phyloP scores from a whole-genome alignment of 2,888 invertebrate species.

The Aphodius sticticus region DNA sequence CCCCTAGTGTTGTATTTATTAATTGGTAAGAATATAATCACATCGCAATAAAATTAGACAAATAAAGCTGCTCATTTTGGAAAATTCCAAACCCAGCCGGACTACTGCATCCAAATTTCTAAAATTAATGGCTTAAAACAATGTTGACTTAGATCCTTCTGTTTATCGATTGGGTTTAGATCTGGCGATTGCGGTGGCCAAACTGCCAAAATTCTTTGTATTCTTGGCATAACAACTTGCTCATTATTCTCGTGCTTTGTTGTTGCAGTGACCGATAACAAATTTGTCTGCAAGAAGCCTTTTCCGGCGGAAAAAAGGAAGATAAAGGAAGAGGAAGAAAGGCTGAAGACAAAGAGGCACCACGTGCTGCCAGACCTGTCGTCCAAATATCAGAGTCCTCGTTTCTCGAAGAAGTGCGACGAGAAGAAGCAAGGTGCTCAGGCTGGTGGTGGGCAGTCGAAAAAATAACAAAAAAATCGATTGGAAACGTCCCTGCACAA shows the following conservation, averaged over 20 bases:
- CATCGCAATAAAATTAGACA: no score
- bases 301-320: constrained; percentile 7
- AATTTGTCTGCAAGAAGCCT: background rate
- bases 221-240: background rate
- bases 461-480: background rate
- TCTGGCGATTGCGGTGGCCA: background rate
- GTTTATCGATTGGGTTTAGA: no score
- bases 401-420: constrained; percentile 33
- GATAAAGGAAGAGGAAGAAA: background rate
- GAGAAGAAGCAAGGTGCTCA: constrained; percentile 23
- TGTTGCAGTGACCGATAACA: background rate
- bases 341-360: constrained; percentile 30
- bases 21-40: no score
- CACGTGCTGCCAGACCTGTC: constrained; percentile 33
- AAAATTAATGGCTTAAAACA: no score
- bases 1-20: no score
- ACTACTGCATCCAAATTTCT: no score
- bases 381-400: constrained; percentile 31
- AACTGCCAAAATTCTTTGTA: background rate
- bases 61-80: no score
- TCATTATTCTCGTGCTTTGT: background rate
- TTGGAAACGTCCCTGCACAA: background rate
- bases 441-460: background rate
- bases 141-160: no score
- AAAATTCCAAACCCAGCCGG: no score